Evolutionary conservation across 2,888 invertebrate genomes (phyloP).

Genomic region (Tillus elongatus): DNA sequence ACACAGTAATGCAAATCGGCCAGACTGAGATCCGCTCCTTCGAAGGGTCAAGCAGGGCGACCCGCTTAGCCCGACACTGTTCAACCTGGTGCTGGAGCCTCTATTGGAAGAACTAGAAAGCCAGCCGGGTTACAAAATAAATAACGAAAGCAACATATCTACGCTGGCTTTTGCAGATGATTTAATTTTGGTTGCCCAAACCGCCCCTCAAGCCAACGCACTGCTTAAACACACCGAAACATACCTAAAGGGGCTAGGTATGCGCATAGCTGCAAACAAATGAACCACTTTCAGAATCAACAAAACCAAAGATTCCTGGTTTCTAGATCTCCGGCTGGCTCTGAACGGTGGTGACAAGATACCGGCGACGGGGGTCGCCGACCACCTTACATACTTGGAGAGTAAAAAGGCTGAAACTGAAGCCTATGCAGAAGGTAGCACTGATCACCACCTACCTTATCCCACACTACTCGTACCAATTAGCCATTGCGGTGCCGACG

Average conservation of each 20-base stretch:
- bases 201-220: conserved; percentile 28
- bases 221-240: conserved; percentile 24
- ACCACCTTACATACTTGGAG: no score
- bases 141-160: conserved; percentile 20
- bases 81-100: conserved; percentile 32
- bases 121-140: conserved; percentile 20
- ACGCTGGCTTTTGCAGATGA: conserved; percentile 38
- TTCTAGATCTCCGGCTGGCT: conserved; percentile 24
- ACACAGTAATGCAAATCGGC: conserved; percentile 24
- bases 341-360: no score
- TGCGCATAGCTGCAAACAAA: no score
- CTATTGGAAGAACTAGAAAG: conserved; percentile 25
- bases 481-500: no score
- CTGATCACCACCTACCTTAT: conserved; percentile 30
- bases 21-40: conserved; percentile 22
- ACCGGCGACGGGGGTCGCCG: no score
- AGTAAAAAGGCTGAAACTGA: no score
- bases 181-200: conserved; percentile 29
- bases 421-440: conserved; percentile 36
- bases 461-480: conserved; percentile 19
- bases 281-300: no score
- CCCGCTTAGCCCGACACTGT: conserved; percentile 35
- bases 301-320: conserved; percentile 26
- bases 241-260: no score
- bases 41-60: no score